Evolutionary conservation across 2,888 invertebrate species (phyloP).

Genomic region (Plusia festucae): DNA sequence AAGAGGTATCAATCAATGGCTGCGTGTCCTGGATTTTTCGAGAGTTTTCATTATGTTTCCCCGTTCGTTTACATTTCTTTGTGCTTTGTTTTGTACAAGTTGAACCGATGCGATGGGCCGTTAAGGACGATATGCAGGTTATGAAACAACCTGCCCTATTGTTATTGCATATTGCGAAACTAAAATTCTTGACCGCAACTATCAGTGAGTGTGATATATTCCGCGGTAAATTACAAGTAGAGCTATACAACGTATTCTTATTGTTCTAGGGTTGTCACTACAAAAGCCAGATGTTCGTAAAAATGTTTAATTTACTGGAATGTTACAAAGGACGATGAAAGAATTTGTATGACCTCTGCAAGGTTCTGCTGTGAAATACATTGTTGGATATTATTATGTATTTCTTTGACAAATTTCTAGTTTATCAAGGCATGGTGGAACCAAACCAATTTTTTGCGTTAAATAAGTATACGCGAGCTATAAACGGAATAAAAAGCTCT

Average conservation of each 20-base stretch:
- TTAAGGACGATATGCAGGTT: background rate
- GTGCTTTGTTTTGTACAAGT: conserved; percentile 5
- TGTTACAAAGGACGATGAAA: no score
- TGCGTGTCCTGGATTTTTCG: background rate
- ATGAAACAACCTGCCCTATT: background rate
- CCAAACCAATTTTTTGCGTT: conserved; percentile 14
- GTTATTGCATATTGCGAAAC: conserved; percentile 2
- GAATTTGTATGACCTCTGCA: no score
- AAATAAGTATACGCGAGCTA: conserved; percentile 38
- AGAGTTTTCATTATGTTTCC: conserved; percentile 3
- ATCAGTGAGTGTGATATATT: background rate
- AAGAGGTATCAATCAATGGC: conserved; percentile 9
- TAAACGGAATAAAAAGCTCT: conserved; percentile 49
- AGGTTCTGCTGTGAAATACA: no score
- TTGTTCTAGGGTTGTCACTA: no score
- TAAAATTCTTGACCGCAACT: background rate
- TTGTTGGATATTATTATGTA: no score
- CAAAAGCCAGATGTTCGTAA: no score
- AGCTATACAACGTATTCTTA: no score
- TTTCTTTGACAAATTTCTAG: no score
- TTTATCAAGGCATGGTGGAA: conserved; percentile 12
- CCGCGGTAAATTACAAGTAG: background rate
- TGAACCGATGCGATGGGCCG: conserved; percentile 7
- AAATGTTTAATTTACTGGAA: no score
- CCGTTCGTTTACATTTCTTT: conserved; percentile 7